phyloP scores from a whole-genome alignment of 2,797 vertebrate species.

The Coregonus ussuriensis region DNA sequence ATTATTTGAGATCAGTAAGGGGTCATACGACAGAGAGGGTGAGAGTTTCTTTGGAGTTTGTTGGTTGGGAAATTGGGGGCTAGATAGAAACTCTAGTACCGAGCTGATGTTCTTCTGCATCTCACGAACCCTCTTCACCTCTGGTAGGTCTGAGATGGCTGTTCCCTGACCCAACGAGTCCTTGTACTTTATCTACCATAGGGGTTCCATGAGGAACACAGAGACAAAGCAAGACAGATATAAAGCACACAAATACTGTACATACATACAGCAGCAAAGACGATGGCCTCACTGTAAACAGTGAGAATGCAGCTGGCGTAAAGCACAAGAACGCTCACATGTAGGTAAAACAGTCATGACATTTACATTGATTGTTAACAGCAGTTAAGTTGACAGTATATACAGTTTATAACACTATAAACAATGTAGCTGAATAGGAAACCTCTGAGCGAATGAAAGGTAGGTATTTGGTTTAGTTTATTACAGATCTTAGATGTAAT shows the following conservation, averaged over 20 bases:
- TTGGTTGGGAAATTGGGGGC: background rate
- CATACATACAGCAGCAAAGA: background rate
- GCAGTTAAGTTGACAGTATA: background rate
- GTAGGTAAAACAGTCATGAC: background rate
- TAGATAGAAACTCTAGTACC: slow-evolving; percentile 68
- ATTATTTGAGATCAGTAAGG: background rate
- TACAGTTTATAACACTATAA: no score
- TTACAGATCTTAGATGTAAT: slow-evolving; percentile 21
- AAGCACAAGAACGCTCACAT: background rate
- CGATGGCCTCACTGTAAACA: background rate
- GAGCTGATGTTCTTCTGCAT: slow-evolving; percentile 90
- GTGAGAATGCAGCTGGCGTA: background rate
- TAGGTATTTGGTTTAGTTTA: slow-evolving; percentile 25
- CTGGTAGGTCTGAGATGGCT: slow-evolving; percentile 83
- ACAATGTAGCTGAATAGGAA: background rate
- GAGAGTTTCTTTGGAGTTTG: background rate
- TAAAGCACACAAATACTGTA: background rate
- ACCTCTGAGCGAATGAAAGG: background rate
- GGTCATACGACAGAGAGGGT: background rate
- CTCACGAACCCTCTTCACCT: slow-evolving; percentile 86
- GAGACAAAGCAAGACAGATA: slow-evolving; percentile 40
- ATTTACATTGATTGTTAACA: background rate
- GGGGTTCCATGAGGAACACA: slow-evolving; percentile 28
- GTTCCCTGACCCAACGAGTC: slow-evolving; percentile 82
- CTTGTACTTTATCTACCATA: slow-evolving; percentile 84